Evolutionary conservation across 1,140 invertebrate species (phyloP).

Genomic region (Neodiprion pinetum): DNA sequence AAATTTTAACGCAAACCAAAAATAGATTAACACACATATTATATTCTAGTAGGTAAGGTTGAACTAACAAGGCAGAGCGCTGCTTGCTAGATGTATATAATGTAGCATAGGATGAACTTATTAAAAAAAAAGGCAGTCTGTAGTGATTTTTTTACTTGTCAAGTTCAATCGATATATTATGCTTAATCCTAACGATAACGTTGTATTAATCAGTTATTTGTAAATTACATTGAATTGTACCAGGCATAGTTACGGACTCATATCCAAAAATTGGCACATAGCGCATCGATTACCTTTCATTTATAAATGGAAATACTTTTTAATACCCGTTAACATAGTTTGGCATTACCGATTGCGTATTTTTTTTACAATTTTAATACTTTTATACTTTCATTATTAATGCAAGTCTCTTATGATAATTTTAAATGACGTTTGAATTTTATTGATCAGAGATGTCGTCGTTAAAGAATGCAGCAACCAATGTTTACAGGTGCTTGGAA

Average conservation of each 20-base stretch:
- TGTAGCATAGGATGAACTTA: constrained; percentile 47
- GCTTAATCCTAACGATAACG: not conserved
- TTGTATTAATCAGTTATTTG: not conserved
- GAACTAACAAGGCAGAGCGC: constrained; percentile 32
- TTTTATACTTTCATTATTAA: too few relatives aligned
- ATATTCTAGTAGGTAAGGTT: constrained; percentile 27
- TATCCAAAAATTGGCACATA: not conserved
- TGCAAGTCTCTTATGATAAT: too few relatives aligned
- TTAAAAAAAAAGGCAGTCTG: not conserved
- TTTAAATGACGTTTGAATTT: too few relatives aligned
- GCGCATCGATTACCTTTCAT: too few relatives aligned
- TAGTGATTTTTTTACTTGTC: constrained; percentile 1
- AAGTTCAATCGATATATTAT: constrained; percentile 1
- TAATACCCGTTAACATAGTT: too few relatives aligned
- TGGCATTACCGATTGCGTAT: too few relatives aligned
- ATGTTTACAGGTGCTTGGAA: too few relatives aligned
- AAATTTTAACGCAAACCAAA: constrained; percentile 29
- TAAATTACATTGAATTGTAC: not conserved
- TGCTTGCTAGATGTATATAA: constrained; percentile 55
- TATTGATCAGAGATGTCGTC: too few relatives aligned
- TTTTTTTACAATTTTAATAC: too few relatives aligned
- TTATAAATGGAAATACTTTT: too few relatives aligned
- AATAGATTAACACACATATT: constrained; percentile 28
- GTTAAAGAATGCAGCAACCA: too few relatives aligned
- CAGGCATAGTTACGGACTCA: not conserved